Evolutionary conservation across 1,140 invertebrate species (phyloP), one percentile per base, ranked within the genome.

Genomic region (Lucilia sericata): DNA sequence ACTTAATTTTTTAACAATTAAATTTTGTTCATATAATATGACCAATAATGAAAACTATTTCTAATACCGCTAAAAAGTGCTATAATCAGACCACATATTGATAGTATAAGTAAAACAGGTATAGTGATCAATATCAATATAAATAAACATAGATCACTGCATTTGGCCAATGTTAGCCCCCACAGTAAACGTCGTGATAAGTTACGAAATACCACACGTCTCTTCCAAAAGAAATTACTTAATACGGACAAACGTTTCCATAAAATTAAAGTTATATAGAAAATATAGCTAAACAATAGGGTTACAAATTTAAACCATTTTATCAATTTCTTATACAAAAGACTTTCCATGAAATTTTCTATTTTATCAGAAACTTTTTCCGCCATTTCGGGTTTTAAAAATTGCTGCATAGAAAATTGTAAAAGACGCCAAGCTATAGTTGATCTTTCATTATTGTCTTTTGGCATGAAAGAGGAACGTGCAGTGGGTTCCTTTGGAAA

Each of bases 101-200:
- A 47, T 1, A 84, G 8, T n/a, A 82, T 7, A 42, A 85, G 84
- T 13, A 85, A 13, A n/a, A 81, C 7, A 14, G 85, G 85, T n/a
- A 47, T 17, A 21, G 21, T 36, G 2, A 84, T 5, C 17, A 85
- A 14, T n/a, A 85, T 76, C 13, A 84, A 30, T 1, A 34, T 9
- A 65, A 82, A 84, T 3, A 82, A 55, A 19, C 51, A 13, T 9
- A 78, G 17, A 82, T 84, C 85, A 19, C 34, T 49, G 51, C 78
- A 85, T 36, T 85, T 85, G 5, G 78, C 85, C 80, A 85, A 80
- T 17, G 80, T 85, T 65, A 85, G 36, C 65, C 76, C 78, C 85
- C 85, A 85, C 4, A 85, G 47, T 13, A 85, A 5, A 55, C 78
- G 60, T 7, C 85, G 76, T 25, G 70, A 36, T 47, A 51, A 17